phyloP scores from a whole-genome alignment of 2,888 invertebrate species.

The Fragum fragum region DNA sequence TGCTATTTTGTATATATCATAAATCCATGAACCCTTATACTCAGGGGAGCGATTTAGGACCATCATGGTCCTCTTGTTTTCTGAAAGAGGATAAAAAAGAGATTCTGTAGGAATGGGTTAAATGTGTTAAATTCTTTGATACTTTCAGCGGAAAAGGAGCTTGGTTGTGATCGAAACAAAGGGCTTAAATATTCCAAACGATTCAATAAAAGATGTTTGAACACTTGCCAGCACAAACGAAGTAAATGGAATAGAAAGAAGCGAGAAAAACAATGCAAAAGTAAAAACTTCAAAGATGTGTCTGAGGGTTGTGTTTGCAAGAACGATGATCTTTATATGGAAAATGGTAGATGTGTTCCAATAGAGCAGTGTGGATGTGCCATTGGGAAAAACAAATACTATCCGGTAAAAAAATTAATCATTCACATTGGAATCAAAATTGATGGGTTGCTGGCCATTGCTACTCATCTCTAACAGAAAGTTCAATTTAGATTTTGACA shows the following conservation, averaged over 20 bases:
- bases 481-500: too few species aligned
- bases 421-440: too few species aligned
- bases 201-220: background rate
- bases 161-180: slow-evolving; percentile 10
- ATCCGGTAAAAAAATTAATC: slow-evolving; percentile 11
- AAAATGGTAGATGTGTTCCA: slow-evolving; percentile 17
- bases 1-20: too few species aligned
- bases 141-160: slow-evolving; percentile 9
- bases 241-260: background rate
- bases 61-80: too few species aligned
- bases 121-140: too few species aligned
- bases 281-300: background rate
- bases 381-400: background rate
- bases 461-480: too few species aligned
- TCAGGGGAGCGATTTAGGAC: too few species aligned
- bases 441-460: too few species aligned
- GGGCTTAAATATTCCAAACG: background rate
- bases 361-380: slow-evolving; percentile 23
- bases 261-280: background rate
- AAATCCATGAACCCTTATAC: too few species aligned
- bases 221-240: background rate
- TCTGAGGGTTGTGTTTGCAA: slow-evolving; percentile 26
- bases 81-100: too few species aligned
- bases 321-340: background rate
- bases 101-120: too few species aligned